phyloP scores from a whole-genome alignment of 1,140 invertebrate genomes.

The Lordiphosa collinella region DNA sequence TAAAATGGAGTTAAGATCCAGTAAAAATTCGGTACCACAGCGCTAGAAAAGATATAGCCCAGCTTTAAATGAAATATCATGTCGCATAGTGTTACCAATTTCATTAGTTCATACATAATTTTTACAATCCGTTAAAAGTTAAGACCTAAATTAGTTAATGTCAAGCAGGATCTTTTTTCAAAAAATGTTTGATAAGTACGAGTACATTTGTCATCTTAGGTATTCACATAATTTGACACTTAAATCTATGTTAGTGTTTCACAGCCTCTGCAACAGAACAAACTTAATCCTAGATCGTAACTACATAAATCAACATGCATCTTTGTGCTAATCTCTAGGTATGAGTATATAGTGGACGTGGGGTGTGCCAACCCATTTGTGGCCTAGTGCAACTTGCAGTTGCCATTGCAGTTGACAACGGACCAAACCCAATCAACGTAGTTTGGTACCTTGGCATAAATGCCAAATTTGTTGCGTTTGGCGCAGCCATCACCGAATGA shows the following conservation, averaged over 20 bases:
- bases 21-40: too few species aligned
- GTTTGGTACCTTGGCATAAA: slow-evolving; percentile 93
- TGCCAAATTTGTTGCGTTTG: slow-evolving; percentile 93
- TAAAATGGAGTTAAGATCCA: too few species aligned
- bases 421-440: slow-evolving; percentile 92
- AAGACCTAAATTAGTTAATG: too few species aligned
- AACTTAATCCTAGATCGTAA: slow-evolving; percentile 18
- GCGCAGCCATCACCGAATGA: slow-evolving; percentile 97
- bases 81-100: too few species aligned
- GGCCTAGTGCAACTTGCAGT: slow-evolving; percentile 68
- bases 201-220: background rate
- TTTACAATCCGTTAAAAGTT: too few species aligned
- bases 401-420: slow-evolving; percentile 82
- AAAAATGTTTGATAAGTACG: background rate
- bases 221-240: slow-evolving; percentile 21
- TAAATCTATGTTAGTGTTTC: slow-evolving; percentile 56
- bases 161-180: too few species aligned
- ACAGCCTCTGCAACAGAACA: slow-evolving; percentile 68
- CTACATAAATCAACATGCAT: slow-evolving; percentile 24
- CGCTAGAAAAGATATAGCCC: too few species aligned
- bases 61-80: too few species aligned
- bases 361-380: background rate
- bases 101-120: too few species aligned
- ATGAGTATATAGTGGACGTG: background rate
- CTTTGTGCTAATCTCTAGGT: background rate